phyloP scores from a whole-genome alignment of 2,797 vertebrate genomes.

The Myripristis jacobus region DNA sequence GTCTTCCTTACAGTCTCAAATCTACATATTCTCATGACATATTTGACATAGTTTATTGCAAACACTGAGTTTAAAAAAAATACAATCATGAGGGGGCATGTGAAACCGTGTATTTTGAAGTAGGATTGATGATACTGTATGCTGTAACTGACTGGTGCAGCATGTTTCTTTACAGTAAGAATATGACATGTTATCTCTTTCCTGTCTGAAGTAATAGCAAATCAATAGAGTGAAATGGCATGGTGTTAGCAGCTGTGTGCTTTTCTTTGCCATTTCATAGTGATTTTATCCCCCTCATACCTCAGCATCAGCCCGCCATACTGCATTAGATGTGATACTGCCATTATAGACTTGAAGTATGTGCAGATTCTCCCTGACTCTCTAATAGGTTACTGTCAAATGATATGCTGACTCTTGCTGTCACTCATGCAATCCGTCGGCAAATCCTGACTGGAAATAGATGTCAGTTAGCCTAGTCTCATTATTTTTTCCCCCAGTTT shows the following conservation, averaged over 20 bases:
- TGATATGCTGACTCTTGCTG: not conserved
- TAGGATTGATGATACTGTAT: not conserved
- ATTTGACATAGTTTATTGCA: not conserved
- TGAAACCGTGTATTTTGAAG: not conserved
- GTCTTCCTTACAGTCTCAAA: not conserved
- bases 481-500: not conserved
- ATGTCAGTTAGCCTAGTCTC: conserved; percentile 1
- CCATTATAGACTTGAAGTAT: not conserved
- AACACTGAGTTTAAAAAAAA: not conserved
- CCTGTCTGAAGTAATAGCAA: not conserved
- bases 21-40: not conserved
- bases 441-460: conserved; percentile 8
- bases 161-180: conserved; percentile 8
- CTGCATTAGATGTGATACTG: not conserved
- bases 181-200: not conserved
- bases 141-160: not conserved
- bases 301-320: conserved; percentile 9
- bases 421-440: conserved; percentile 7
- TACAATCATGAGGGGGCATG: not conserved
- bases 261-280: conserved; percentile 37
- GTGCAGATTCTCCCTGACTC: not conserved
- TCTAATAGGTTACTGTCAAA: not conserved
- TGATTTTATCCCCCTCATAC: conserved; percentile 20
- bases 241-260: conserved; percentile 24
- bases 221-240: conserved; percentile 9